Conservation (phyloP, 2,888 invertebrate genomes). For the Drosophila demipolita region DNA sequence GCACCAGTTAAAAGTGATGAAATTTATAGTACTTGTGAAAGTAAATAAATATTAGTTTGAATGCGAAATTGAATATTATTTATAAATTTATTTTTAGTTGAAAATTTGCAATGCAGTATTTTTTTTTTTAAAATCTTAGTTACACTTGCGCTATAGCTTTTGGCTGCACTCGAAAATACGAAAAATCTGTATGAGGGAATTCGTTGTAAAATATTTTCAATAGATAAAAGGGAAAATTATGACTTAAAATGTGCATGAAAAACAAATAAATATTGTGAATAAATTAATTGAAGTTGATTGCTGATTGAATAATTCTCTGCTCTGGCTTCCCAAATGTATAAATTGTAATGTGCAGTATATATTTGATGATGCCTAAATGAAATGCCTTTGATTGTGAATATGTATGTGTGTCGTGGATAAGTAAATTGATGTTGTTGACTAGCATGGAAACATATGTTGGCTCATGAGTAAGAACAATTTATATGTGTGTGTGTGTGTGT, state of each 20-base stretch:
- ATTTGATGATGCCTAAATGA: background rate
- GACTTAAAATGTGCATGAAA: conserved; percentile 2
- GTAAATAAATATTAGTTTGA: background rate
- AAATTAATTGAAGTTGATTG: conserved; percentile 27
- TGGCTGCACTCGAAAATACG: background rate
- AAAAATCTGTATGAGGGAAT: background rate
- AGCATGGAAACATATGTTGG: conserved; percentile 36
- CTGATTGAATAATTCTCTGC: conserved; percentile 15
- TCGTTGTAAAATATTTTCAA: conserved; percentile 23
- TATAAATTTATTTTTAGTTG: background rate
- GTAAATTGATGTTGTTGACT: conserved; percentile 24
- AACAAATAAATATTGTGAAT: conserved; percentile 18
- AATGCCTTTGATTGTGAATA: conserved; percentile 1
- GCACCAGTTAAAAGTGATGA: background rate
- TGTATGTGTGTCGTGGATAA: background rate
- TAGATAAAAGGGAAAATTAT: conserved; percentile 15
- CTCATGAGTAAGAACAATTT: conserved; percentile 27
- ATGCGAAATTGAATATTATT: background rate
- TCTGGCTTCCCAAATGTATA: background rate
- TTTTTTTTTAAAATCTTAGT: background rate
- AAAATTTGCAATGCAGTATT: background rate
- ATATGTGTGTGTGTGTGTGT: conserved; percentile 18
- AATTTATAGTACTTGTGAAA: background rate
- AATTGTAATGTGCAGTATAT: conserved; percentile 10
- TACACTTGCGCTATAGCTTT: background rate